Conservation (phyloP, 1,140 invertebrate species). For the Goniozus legneri region DNA sequence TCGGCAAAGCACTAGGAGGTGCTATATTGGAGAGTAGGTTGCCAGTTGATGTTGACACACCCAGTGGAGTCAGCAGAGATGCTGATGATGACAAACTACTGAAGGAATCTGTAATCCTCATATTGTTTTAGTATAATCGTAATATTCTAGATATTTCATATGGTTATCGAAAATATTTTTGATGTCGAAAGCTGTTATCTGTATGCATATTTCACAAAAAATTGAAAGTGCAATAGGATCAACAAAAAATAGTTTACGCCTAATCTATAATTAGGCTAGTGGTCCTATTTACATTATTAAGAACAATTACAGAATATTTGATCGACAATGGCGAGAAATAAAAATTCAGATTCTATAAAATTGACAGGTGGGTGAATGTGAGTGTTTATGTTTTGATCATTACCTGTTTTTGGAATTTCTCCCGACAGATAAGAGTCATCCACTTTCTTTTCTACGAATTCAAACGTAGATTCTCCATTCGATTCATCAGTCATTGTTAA, state of each 20-base stretch:
- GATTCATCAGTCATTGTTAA: conserved; percentile 50
- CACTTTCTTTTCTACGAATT: conserved; percentile 52
- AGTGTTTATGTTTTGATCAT: conserved; percentile 22
- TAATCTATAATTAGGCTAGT: too few relatives aligned
- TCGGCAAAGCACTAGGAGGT: conserved; percentile 52
- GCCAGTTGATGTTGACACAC: conserved; percentile 27
- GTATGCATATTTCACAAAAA: too few relatives aligned
- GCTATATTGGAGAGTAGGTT: conserved; percentile 49
- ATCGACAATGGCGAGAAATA: too few relatives aligned
- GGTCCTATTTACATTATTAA: too few relatives aligned
- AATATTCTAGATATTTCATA: background rate
- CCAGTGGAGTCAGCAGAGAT: conserved; percentile 31
- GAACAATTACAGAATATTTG: too few relatives aligned
- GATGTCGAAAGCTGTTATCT: too few relatives aligned
- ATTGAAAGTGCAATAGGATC: too few relatives aligned
- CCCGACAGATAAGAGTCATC: conserved; percentile 36
- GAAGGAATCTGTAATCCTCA: conserved; percentile 30
- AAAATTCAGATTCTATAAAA: too few relatives aligned
- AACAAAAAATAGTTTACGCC: too few relatives aligned
- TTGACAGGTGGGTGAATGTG: conserved; percentile 19
- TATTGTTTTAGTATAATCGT: background rate
- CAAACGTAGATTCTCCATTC: conserved; percentile 56
- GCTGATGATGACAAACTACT: conserved; percentile 38
- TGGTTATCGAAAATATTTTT: too few relatives aligned
- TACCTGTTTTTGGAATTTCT: conserved; percentile 40